phyloP scores from a whole-genome alignment of 2,113 vertebrate genomes.

The Notarius lentiginosus region DNA sequence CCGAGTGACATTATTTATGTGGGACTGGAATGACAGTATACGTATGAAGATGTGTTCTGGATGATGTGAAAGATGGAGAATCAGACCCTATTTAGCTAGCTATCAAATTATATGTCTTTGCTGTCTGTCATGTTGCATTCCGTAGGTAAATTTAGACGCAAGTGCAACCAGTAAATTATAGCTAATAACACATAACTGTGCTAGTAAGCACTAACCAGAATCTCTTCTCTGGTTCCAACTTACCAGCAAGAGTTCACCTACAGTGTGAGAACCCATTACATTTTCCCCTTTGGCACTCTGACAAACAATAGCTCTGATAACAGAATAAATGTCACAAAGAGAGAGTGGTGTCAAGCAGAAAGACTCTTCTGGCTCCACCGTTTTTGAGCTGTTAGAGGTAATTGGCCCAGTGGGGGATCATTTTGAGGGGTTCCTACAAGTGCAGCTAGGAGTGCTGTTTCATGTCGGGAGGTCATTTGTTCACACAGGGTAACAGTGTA shows the following conservation, averaged over 20 bases:
- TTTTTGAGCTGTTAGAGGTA: constrained; percentile 31
- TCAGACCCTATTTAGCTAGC: not conserved
- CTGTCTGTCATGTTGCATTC: not conserved
- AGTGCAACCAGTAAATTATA: not conserved
- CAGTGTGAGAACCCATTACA: not conserved
- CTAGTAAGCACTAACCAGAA: not conserved
- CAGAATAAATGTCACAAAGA: constrained; percentile 29
- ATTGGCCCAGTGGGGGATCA: constrained; percentile 53
- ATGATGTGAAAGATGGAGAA: not conserved
- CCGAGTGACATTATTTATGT: no score
- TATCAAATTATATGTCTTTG: not conserved
- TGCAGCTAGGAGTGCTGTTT: constrained; percentile 4
- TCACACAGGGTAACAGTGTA: constrained; percentile 54
- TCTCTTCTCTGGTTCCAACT: not conserved
- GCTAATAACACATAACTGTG: not conserved
- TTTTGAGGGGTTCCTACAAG: constrained; percentile 33
- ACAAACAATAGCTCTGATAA: constrained; percentile 18
- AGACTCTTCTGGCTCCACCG: constrained; percentile 3
- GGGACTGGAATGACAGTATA: no score
- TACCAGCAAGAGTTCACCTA: not conserved
- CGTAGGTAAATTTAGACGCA: not conserved
- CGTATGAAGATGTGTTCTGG: not conserved
- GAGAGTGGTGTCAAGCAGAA: constrained; percentile 15
- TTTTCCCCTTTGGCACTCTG: constrained; percentile 1
- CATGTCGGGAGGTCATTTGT: constrained; percentile 47